A percentile compares a stretch with the other conserved stretches of the same genome.
phyloP scores from a whole-genome alignment of 2,888 invertebrate genomes.

The Drosophila mettleri region DNA sequence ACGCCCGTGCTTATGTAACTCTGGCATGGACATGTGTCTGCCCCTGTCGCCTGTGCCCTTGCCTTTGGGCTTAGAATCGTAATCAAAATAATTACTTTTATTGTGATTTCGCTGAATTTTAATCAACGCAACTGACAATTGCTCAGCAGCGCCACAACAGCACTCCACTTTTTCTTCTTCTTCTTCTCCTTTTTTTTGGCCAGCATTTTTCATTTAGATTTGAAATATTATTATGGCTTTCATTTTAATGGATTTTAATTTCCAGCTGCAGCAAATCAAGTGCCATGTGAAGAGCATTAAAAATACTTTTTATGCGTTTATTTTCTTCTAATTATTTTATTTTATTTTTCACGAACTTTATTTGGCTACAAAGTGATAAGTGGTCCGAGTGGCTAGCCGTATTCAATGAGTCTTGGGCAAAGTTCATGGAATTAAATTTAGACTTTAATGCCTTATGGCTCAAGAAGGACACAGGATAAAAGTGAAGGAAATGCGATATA shows the following conservation, averaged over 20 bases:
- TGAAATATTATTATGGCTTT: conserved; percentile 63
- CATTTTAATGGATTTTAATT: conserved; percentile 66
- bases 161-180: background rate
- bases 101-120: conserved; percentile 64
- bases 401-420: too few relatives aligned
- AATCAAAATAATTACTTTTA: conserved; percentile 78
- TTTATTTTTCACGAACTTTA: background rate
- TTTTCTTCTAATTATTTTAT: conserved; percentile 1
- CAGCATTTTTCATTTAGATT: conserved; percentile 21
- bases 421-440: too few relatives aligned
- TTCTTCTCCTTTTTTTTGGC: conserved; percentile 13
- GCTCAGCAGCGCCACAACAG: conserved; percentile 1
- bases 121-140: conserved; percentile 48
- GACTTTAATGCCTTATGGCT: too few relatives aligned
- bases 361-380: background rate
- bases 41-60: conserved; percentile 25
- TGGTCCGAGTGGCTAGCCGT: background rate
- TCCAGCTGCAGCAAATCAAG: conserved; percentile 39
- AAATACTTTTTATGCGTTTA: background rate
- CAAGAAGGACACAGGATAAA: too few relatives aligned
- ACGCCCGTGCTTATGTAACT: conserved; percentile 40
- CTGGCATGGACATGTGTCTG: conserved; percentile 39
- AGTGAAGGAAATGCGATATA: too few relatives aligned
- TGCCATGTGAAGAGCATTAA: conserved; percentile 1
- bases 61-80: conserved; percentile 56